Evolutionary conservation across 1,140 invertebrate species (phyloP).

Genomic region (Bombyx mandarina): DNA sequence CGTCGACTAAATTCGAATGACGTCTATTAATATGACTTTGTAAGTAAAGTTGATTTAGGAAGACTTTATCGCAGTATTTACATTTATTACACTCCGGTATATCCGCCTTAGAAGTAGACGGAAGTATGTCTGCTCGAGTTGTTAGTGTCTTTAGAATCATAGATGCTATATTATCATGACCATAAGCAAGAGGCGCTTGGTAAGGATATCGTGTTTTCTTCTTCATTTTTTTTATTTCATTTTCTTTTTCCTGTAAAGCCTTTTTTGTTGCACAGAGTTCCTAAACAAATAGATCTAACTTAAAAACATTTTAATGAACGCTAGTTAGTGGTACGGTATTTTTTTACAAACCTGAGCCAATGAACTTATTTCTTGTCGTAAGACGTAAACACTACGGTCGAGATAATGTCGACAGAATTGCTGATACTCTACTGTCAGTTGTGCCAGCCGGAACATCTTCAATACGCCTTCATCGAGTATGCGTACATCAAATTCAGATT

Average conservation of each 20-base stretch:
- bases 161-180: constrained; percentile 58
- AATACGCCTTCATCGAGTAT: constrained; percentile 78
- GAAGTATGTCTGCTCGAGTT: constrained; percentile 44
- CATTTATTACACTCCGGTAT: constrained; percentile 66
- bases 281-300: constrained; percentile 23
- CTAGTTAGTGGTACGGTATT: background rate
- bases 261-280: constrained; percentile 53
- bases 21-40: constrained; percentile 69
- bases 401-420: constrained; percentile 79
- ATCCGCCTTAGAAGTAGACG: constrained; percentile 30
- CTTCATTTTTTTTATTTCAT: constrained; percentile 58
- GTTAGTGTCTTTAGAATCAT: constrained; percentile 59
- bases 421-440: constrained; percentile 79
- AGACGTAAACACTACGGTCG: constrained; percentile 75
- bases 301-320: background rate
- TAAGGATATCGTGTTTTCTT: constrained; percentile 42
- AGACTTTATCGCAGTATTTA: constrained; percentile 70
- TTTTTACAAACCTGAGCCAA: constrained; percentile 64
- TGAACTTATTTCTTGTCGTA: constrained; percentile 74
- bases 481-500: constrained; percentile 74
- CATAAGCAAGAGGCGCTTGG: constrained; percentile 40
- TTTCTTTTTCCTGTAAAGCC: constrained; percentile 53
- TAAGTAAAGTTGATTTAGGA: constrained; percentile 72
- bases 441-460: constrained; percentile 77
- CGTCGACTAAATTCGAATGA: constrained; percentile 46